phyloP scores from a whole-genome alignment of 2,888 invertebrate species.

The Spilarctia lutea region DNA sequence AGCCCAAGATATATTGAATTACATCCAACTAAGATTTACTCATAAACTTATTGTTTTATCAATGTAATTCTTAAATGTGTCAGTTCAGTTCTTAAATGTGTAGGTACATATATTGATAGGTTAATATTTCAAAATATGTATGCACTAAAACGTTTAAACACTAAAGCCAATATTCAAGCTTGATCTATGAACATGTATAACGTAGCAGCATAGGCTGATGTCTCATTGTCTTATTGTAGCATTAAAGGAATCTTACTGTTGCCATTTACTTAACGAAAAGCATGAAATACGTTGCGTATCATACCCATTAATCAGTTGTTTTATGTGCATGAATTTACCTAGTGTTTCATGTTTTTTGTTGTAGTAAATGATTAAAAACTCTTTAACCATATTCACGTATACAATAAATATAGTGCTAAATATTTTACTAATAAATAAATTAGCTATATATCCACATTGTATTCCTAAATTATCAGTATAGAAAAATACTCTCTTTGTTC shows the following conservation, averaged over 20 bases:
- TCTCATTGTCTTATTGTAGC: constrained; percentile 29
- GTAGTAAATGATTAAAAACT: constrained; percentile 35
- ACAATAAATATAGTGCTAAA: constrained; percentile 43
- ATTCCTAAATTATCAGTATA: constrained; percentile 39
- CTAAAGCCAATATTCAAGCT: constrained; percentile 32
- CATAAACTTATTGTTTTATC: constrained; percentile 23
- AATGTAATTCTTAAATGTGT: constrained; percentile 19
- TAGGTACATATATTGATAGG: constrained; percentile 36
- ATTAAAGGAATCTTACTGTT: constrained; percentile 25
- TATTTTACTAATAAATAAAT: constrained; percentile 53
- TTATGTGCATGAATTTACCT: constrained; percentile 3
- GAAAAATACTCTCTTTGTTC: constrained; percentile 52
- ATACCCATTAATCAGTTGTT: background rate
- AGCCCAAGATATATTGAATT: constrained; percentile 27
- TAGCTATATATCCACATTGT: constrained; percentile 54
- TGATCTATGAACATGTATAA: constrained; percentile 18
- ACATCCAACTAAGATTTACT: constrained; percentile 31
- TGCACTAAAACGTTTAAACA: constrained; percentile 35
- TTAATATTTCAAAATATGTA: constrained; percentile 37
- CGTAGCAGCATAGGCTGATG: constrained; percentile 36
- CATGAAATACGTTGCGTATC: constrained; percentile 33
- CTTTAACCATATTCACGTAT: constrained; percentile 44
- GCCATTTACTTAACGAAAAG: constrained; percentile 21
- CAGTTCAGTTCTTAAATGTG: constrained; percentile 23
- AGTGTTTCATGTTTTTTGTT: constrained; percentile 34